Percentiles rank a stretch among this genome's conserved stretches.
Conservation (phyloP, 2,113 vertebrate species). For the Otus sunia region DNA sequence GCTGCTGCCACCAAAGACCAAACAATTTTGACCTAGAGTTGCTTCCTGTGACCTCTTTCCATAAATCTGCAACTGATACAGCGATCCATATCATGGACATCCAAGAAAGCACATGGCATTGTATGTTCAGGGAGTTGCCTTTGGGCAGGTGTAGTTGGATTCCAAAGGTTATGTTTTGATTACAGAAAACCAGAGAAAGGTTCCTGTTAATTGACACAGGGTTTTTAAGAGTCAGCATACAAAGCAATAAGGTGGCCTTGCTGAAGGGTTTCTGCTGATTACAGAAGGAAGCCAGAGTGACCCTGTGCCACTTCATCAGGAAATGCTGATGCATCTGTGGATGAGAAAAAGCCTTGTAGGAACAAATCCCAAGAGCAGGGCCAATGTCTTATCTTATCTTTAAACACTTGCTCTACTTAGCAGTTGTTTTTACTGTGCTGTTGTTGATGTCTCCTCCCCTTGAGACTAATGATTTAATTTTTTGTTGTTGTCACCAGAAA, state of each 20-base stretch:
- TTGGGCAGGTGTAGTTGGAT: background rate
- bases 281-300: slow-evolving; percentile 22
- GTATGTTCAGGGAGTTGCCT: background rate
- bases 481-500: background rate
- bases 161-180: background rate
- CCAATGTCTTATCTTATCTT: slow-evolving; percentile 53
- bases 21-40: slow-evolving; percentile 20
- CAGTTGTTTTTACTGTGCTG: background rate
- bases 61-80: background rate
- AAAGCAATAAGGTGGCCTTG: background rate
- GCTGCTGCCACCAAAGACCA: background rate
- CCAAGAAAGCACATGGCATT: background rate
- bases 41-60: slow-evolving; percentile 8
- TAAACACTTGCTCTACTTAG: slow-evolving; percentile 24
- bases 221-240: background rate
- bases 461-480: slow-evolving; percentile 18
- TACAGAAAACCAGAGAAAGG: background rate
- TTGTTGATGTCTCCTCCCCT: background rate
- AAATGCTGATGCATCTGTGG: background rate
- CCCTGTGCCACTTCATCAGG: background rate
- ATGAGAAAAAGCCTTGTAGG: slow-evolving; percentile 12
- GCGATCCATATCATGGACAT: fast-evolving
- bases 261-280: slow-evolving; percentile 15
- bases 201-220: background rate
- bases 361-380: slow-evolving; percentile 13